Evolutionary conservation across 1,140 invertebrate genomes (phyloP), one percentile per base, ranked within the genome.

Genomic region (Rhagoletis pomonella): DNA sequence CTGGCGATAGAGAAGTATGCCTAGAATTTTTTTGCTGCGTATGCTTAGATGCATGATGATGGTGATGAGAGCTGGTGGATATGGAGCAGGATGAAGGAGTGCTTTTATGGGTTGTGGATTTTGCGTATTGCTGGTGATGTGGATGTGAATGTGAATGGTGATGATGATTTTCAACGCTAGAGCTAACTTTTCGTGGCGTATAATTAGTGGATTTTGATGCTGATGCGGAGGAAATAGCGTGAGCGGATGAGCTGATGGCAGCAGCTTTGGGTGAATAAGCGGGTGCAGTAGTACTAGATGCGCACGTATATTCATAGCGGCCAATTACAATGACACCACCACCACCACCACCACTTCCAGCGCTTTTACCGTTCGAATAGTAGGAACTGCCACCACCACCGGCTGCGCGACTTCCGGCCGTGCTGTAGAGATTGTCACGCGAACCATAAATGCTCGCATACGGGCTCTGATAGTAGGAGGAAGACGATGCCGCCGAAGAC

Each of bases 371-470:
- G 88, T 91, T 91, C 47, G 89, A 62, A 89, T 90, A 91, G 65
- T 90, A 90, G 9, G 86, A 85, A 58, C 87, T 86, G 50, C 73
- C 19, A 17, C 73, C 85, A 12, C 85, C 73, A 29, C 85, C 88
- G 19, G 87, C 81, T 9, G 60, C 69, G 10, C 81, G 62, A 55
- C 85, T 55, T 55, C 87, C 87, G 6, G 86, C 89, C 9, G 89
- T 89, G 19, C 90, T 90, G 58, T 93, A 93, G n/a, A 93, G 86
- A 87, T 90, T 93, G 85, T 92, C 91, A 50, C 91, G 77, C 0
- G 92, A 93, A 81, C 90, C 90, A 85, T 93, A 93, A 12, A 90
- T 89, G 88, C 89, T 91, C 47, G 90, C 90, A 86, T 93, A 93
- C 29, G 92, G 92, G 87, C 91, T 92, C 88, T 93, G 92, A 87